Percentiles rank a stretch among this genome's conserved stretches.
phyloP scores from a whole-genome alignment of 2,113 vertebrate genomes.

The cat (Felis catus) region DNA sequence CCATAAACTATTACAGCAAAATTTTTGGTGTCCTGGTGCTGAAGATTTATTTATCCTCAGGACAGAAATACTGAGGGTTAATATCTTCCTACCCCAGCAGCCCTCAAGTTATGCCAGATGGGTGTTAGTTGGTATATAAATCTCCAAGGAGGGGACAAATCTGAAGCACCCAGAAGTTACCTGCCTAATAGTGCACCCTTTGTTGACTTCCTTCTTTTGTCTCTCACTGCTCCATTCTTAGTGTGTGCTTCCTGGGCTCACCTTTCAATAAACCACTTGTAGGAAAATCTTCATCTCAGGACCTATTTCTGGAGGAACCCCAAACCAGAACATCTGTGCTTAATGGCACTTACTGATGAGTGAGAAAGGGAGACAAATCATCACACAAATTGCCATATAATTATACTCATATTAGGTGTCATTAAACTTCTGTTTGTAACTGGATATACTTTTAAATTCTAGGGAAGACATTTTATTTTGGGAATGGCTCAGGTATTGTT shows the following conservation, averaged over 20 bases:
- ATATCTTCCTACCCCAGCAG: neutral
- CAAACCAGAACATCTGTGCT: neutral
- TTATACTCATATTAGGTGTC: neutral
- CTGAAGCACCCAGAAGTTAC: neutral
- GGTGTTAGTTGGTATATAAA: neutral
- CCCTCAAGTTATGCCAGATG: neutral
- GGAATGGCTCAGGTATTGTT: constrained; percentile 36
- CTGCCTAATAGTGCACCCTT: neutral
- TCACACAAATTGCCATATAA: neutral
- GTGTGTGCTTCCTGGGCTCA: neutral
- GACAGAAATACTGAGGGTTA: neutral
- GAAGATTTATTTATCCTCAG: neutral
- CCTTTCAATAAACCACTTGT: neutral
- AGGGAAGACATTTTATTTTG: constrained; percentile 49
- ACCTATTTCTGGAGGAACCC: neutral
- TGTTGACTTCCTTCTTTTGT: neutral
- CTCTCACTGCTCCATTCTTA: neutral
- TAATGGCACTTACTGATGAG: neutral
- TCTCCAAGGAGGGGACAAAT: neutral
- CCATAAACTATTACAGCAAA: neutral
- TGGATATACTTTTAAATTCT: neutral
- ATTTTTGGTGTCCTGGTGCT: neutral
- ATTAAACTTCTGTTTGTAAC: neutral
- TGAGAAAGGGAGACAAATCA: neutral
- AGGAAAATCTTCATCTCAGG: neutral